phyloP scores from a whole-genome alignment of 2,113 vertebrate species.

The Barbus barbus region DNA sequence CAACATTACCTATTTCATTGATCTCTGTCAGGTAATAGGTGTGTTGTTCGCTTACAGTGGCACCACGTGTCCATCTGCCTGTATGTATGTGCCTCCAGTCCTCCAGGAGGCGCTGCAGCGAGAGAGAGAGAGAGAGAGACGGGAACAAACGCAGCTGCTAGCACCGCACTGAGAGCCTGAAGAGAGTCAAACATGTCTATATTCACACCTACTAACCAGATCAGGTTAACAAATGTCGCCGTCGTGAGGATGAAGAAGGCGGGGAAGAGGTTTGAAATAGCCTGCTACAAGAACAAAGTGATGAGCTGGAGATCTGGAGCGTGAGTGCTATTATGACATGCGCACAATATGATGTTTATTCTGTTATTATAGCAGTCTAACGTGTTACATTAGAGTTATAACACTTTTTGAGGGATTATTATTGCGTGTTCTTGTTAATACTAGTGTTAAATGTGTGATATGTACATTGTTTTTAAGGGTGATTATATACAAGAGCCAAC shows the following conservation, averaged over 20 bases:
- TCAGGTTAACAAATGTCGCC: slow-evolving; percentile 91
- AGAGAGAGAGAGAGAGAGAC: neutral
- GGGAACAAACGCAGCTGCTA: neutral
- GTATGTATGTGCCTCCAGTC: neutral
- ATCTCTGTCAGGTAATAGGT: no score
- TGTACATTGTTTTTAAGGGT: no score
- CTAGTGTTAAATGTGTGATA: neutral
- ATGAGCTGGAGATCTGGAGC: slow-evolving; percentile 91
- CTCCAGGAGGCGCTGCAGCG: slow-evolving; percentile 7
- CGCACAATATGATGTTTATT: no score
- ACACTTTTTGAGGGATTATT: no score
- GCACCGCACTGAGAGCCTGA: no score
- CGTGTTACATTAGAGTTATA: no score
- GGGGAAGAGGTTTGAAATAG: slow-evolving; percentile 93
- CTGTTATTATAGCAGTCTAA: no score
- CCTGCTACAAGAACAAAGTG: slow-evolving; percentile 96
- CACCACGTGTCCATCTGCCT: neutral
- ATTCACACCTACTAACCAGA: slow-evolving; percentile 96
- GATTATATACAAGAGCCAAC: no score
- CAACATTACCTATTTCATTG: no score
- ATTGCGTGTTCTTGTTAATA: no score
- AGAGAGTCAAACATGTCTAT: slow-evolving; percentile 80
- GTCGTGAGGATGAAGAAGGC: slow-evolving; percentile 89
- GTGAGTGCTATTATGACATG: no score
- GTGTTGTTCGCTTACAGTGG: neutral